A percentile compares a stretch with the other conserved stretches of the same genome.
Evolutionary conservation across 2,888 invertebrate species (phyloP).

Genomic region (Acleris laterana): DNA sequence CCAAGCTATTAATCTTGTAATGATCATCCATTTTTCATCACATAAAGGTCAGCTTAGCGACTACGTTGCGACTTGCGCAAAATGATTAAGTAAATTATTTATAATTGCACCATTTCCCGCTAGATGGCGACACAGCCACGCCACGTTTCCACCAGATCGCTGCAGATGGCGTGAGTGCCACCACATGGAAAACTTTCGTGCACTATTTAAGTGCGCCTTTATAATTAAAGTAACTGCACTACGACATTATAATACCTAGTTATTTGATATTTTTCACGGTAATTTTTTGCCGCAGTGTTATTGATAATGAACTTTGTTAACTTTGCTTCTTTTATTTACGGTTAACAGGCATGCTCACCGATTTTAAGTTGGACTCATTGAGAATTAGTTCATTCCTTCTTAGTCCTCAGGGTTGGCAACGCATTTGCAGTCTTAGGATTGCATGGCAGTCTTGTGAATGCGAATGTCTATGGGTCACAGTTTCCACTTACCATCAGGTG

Average conservation of each 20-base stretch:
- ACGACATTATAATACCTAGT: conserved; percentile 27
- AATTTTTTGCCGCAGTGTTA: conserved; percentile 33
- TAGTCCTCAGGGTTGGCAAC: too few species aligned
- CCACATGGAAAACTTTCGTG: conserved; percentile 57
- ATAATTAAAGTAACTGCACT: conserved; percentile 37
- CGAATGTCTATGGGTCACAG: too few species aligned
- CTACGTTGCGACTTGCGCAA: conserved; percentile 14
- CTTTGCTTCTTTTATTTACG: not conserved
- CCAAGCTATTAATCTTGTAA: too few species aligned
- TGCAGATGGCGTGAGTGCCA: conserved; percentile 64
- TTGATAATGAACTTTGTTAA: conserved; percentile 18
- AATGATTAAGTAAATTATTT: conserved; percentile 19
- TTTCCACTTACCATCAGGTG: too few species aligned
- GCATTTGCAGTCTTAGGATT: too few species aligned
- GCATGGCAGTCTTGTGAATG: too few species aligned
- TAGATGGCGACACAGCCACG: conserved; percentile 37
- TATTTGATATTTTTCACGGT: conserved; percentile 29
- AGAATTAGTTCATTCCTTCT: too few species aligned
- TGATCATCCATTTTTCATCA: too few species aligned
- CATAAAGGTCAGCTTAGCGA: conserved; percentile 5
- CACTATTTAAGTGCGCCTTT: conserved; percentile 26
- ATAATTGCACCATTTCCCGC: conserved; percentile 18
- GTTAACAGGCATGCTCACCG: too few species aligned
- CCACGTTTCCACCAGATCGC: conserved; percentile 43
- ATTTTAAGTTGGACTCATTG: too few species aligned